Conservation (phyloP, 2,113 vertebrate species). For the Urocolius indicus region DNA sequence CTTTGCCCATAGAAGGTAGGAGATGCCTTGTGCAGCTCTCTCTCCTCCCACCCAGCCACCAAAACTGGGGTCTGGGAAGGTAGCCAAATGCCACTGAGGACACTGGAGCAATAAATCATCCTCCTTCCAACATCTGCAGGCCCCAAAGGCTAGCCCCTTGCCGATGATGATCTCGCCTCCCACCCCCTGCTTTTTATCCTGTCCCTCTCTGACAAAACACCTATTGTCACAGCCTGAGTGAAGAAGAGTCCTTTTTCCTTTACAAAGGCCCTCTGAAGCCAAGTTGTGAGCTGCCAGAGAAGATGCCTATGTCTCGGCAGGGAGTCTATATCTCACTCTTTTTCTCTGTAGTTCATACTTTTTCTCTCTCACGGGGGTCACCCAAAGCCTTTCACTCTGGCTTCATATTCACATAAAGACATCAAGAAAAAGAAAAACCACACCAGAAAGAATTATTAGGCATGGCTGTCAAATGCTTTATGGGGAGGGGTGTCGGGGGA, state of each 20-base stretch:
- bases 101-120: slow-evolving; percentile 93
- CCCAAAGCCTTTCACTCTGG: slow-evolving; percentile 90
- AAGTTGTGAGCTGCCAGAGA: slow-evolving; percentile 87
- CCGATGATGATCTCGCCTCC: slow-evolving; percentile 80
- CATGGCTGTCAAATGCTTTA: slow-evolving; percentile 96
- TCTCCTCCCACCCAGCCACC: slow-evolving; percentile 74
- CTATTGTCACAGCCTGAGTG: slow-evolving; percentile 89
- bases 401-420: slow-evolving; percentile 96
- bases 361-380: slow-evolving; percentile 90
- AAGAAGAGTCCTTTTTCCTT: slow-evolving; percentile 91
- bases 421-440: slow-evolving; percentile 91
- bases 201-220: slow-evolving; percentile 88
- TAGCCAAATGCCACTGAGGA: slow-evolving; percentile 93
- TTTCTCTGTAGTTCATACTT: slow-evolving; percentile 82
- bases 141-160: slow-evolving; percentile 84
- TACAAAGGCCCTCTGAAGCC: slow-evolving; percentile 93
- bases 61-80: slow-evolving; percentile 87
- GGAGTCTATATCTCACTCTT: slow-evolving; percentile 82
- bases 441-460: slow-evolving; percentile 98
- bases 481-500: slow-evolving; percentile 36
- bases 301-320: slow-evolving; percentile 87
- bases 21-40: slow-evolving; percentile 79
- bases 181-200: slow-evolving; percentile 78
- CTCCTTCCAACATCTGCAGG: slow-evolving; percentile 90
- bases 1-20: slow-evolving; percentile 84